phyloP scores from a whole-genome alignment of 1,140 invertebrate genomes.

The Drosophila sturtevanti region DNA sequence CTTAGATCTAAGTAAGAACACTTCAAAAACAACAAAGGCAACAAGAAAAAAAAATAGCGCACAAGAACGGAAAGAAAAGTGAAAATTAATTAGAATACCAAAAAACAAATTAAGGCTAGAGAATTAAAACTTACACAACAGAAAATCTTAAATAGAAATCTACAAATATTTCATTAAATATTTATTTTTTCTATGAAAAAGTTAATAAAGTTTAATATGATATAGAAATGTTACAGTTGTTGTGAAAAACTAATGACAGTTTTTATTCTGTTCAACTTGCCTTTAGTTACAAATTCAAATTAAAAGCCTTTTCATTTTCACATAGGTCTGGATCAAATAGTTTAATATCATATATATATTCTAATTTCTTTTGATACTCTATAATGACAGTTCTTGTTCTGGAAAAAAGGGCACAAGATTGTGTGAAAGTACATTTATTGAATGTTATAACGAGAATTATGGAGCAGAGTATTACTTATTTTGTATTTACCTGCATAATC shows the following conservation, averaged over 20 bases:
- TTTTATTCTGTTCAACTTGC: not conserved
- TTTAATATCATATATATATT: not conserved
- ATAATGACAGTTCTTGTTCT: no score
- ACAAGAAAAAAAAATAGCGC: conserved; percentile 13
- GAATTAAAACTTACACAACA: conserved; percentile 17
- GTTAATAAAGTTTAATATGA: conserved; percentile 41
- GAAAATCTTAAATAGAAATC: conserved; percentile 26
- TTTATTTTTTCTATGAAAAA: conserved; percentile 80
- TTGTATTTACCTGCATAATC: not conserved
- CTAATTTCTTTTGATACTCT: not conserved
- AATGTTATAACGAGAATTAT: not conserved
- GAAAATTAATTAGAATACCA: conserved; percentile 38
- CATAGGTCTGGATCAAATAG: not conserved
- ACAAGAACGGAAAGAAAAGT: conserved; percentile 21
- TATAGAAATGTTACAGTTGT: conserved; percentile 35
- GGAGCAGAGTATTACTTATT: not conserved
- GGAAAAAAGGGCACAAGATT: no score
- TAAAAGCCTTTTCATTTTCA: not conserved
- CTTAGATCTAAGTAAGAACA: conserved; percentile 68
- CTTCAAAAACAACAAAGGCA: conserved; percentile 33
- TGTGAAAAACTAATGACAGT: conserved; percentile 50
- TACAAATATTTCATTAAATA: conserved; percentile 50
- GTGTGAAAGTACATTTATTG: not conserved
- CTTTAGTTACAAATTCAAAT: not conserved
- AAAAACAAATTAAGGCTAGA: conserved; percentile 59